Percentiles rank a stretch among this genome's conserved stretches.
These are phyloP conservation scores for Sternotherus odoratus DNA, from an alignment of 2,797 vertebrate genomes.

Conservation along the genomic window DNA sequence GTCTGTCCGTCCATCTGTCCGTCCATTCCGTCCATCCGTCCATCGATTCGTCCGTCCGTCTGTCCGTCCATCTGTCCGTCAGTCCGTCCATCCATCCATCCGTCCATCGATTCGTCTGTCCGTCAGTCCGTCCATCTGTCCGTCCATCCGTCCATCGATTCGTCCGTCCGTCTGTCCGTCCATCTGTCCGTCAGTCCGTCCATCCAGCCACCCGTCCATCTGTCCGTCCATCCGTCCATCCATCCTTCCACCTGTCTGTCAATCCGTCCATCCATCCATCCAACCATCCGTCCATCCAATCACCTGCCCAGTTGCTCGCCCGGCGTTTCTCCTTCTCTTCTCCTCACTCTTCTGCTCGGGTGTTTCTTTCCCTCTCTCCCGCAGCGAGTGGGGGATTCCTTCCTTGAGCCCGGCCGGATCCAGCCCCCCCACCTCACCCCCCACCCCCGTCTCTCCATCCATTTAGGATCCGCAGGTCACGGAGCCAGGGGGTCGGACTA, in stretches of 20 bases:
- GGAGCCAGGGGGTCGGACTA: background rate
- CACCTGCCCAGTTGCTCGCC: background rate
- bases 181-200: fast-evolving
- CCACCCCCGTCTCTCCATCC: background rate
- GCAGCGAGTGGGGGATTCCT: background rate
- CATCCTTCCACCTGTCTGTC: fast-evolving
- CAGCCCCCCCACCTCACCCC: background rate
- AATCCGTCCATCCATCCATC: background rate
- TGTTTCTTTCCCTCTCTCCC: background rate
- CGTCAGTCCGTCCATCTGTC: background rate
- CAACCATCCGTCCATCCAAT: background rate
- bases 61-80: fast-evolving
- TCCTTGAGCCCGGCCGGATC: background rate
- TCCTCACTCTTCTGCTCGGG: background rate
- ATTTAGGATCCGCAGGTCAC: background rate
- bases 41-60: too few relatives aligned
- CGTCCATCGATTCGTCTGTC: background rate
- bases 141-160: too few relatives aligned
- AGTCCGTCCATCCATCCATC: fast-evolving
- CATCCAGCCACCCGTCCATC: background rate
- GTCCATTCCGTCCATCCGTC: too few relatives aligned
- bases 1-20: too few relatives aligned
- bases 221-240: background rate
- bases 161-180: background rate
- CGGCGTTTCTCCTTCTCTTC: background rate